These are phyloP conservation scores for Endotricha flammealis DNA, from an alignment of 2,888 invertebrate genomes.

Conservation along the genomic window DNA sequence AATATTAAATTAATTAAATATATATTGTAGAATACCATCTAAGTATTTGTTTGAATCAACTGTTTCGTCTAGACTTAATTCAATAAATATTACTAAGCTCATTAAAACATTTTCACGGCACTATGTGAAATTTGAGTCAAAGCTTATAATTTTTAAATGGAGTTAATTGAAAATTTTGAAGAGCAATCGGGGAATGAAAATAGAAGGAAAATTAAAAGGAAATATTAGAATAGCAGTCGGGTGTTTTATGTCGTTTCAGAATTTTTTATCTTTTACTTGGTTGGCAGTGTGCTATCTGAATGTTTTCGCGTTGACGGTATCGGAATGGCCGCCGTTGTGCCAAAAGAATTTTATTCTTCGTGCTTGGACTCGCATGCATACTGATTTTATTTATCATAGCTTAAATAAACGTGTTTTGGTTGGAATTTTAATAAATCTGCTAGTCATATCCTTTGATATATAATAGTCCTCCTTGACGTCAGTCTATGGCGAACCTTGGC, in stretches of 20 bases:
- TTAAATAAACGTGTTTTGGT: too few relatives aligned
- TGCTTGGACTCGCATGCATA: too few relatives aligned
- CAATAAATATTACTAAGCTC: conserved; percentile 7
- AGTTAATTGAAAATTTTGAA: conserved; percentile 4
- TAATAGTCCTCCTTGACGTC: too few relatives aligned
- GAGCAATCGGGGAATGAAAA: background rate
- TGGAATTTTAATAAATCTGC: too few relatives aligned
- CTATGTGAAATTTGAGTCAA: background rate
- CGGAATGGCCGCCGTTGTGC: conserved; percentile 6
- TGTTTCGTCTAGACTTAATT: conserved; percentile 14
- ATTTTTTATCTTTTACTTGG: conserved; percentile 38
- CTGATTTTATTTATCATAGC: too few relatives aligned
- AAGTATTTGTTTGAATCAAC: conserved; percentile 8
- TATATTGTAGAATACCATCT: too few relatives aligned
- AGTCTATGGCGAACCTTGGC: too few relatives aligned
- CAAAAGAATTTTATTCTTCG: background rate
- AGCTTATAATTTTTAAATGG: conserved; percentile 1
- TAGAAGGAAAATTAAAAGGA: conserved; percentile 42
- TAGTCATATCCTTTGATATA: too few relatives aligned
- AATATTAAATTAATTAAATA: too few relatives aligned
- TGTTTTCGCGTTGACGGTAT: conserved; percentile 32
- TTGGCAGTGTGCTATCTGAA: conserved; percentile 38
- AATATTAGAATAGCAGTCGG: conserved; percentile 33
- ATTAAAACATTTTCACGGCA: background rate
- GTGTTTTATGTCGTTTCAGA: conserved; percentile 29